Base-by-base conservation (phyloP, 2,888 invertebrate species). In the Parthenolecanium corni region DNA sequence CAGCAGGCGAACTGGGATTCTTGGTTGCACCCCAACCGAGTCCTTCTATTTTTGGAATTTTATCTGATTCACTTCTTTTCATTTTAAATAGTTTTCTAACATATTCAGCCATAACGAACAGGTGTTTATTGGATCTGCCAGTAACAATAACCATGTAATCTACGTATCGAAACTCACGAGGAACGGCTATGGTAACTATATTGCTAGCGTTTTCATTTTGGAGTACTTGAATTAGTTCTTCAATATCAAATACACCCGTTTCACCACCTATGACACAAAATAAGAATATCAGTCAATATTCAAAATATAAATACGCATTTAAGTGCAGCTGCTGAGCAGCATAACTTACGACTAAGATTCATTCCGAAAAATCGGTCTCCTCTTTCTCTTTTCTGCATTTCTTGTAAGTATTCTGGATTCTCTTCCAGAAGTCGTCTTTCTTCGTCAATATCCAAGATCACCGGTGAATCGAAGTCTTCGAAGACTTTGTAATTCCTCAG, bases 211-310 rank as follows among this genome's bases (percentile, higher is more conserved):
- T 89, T 73, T 93, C 90, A 70, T 81, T 79, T 67, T 79, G 78
- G 25, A 96, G 74, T 23, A 91, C 74, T 18, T 82, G 79, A 0
- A 93, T 82, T 52, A 95, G 74, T 67, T 94, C 90, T 71, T 89
- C 86, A 49, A 94, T 79, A 69, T 95, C 93, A 75, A 84, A 93
- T 0, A 94, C 93, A 31, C 94, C 94, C 67, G 73, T 78, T 65
- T 77, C 70, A 14, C 94, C 95, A 72, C 87, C 93, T 94, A 71
- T 52, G 64, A 57, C 16, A 18, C 11, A 38, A 12, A 3, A 14
- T 18, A 21, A 16, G 2, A 38, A 24, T 52, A 53, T 4, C 25
- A 20, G 14, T 18, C 16, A 31, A 38, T 18, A 6, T 44, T 4
- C 44, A 16, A 2, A 38, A 24, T 52, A 53, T 4, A 24, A 20